Base-by-base conservation (phyloP, 2,888 invertebrate species). In the Bombylius major region DNA sequence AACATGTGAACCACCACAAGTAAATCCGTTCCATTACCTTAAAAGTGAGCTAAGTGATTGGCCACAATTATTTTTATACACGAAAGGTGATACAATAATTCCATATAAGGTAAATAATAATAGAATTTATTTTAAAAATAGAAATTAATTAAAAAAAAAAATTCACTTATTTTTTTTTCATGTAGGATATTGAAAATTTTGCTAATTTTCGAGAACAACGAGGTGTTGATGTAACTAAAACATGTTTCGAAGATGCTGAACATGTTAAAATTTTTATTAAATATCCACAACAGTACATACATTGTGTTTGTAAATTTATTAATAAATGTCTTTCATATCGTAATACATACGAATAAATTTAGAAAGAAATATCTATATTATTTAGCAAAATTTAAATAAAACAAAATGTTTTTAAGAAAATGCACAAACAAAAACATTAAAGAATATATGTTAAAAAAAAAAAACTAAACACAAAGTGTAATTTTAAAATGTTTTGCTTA, bases 1-100 rank as follows among this genome's bases (percentile, higher is more conserved):
- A 57, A 73, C 70, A 59, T 68, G 71, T 44, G 69, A 72, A 48
- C 70, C 75, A 14, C 66, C 77, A 55, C 77, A 77, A 64, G 75
- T 77, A n/a, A 80, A 82, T 70, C 82, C 82, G 1, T 77, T 79
- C 63, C 75, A 77, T 62, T 76, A 76, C 61, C 70, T 83, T 49
- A 78, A 78, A 61, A 76, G 79, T 59, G 84, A 85, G 64, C 70
- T 75, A 31, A 76, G 79, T 62, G 72, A 75, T 51, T 83, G 82
- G 75, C 85, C 86, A 1, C 86, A 87, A 68, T 72, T 86, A 61
- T 88, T 84, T 70, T 77, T 89, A 49, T 87, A 84, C 66, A 87
- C 87, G 0, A 82, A 82, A 64, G 78, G 78, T 4, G 87, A 88
- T 68, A 77, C 80, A 55, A 75, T 87, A 47, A 83, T 87, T 64